phyloP scores from a whole-genome alignment of 2,797 vertebrate species.

The Anguilla marmorata region DNA sequence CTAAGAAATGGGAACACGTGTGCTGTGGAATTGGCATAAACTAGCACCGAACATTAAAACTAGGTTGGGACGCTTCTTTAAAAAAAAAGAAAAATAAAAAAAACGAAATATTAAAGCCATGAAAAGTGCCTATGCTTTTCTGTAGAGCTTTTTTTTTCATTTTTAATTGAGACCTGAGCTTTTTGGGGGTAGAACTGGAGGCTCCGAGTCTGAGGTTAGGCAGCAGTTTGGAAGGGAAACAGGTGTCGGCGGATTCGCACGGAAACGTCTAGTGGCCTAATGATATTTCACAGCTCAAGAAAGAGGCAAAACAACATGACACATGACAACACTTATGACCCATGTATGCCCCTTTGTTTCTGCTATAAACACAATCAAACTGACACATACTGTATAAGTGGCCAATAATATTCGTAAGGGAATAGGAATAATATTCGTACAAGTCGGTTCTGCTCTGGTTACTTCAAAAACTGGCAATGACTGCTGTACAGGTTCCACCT shows the following conservation, averaged over 20 bases:
- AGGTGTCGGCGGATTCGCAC: not conserved
- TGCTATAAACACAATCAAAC: slow-evolving; percentile 19
- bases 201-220: not conserved
- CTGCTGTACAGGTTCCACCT: not conserved
- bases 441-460: slow-evolving; percentile 13
- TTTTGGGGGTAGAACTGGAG: not conserved
- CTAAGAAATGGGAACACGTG: not conserved
- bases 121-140: slow-evolving; percentile 19
- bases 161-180: not conserved
- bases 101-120: not conserved
- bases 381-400: slow-evolving; percentile 32
- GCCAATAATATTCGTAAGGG: not conserved
- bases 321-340: not conserved
- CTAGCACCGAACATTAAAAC: not conserved
- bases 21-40: not conserved
- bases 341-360: not conserved
- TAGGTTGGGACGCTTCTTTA: not conserved
- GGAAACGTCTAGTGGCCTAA: not conserved
- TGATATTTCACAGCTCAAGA: not conserved
- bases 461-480: not conserved
- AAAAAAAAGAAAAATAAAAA: not conserved
- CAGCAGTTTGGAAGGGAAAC: not conserved
- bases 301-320: not conserved
- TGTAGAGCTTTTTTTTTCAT: slow-evolving; percentile 31
- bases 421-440: not conserved